Base-by-base conservation (phyloP, 2,113 vertebrate species). In the Narcine bancroftii region DNA sequence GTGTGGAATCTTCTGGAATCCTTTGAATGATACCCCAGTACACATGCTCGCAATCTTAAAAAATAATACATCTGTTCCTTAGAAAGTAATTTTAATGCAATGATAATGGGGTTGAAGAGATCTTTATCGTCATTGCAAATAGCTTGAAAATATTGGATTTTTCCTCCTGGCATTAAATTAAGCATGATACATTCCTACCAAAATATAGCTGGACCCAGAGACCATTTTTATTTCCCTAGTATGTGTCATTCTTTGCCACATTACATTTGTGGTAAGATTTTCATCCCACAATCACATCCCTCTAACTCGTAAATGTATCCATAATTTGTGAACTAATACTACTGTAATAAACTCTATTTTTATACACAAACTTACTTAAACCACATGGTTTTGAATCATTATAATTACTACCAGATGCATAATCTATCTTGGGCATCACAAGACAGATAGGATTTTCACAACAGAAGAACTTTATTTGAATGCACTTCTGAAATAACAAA, bases 401-500 rank as follows among this genome's bases (percentile, higher is more conserved):
- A 81, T 50, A 81, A 75, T 39, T 81, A 33, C 24, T 53, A 29
- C 77, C 77, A 29, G 77, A 47, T 33, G 26, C 9, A 81, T 81
- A 50, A 53, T 81, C 19, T 26, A 33, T 45, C 10, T 21, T 26
- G 50, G 7, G 39, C 39, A 42, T 77, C 17, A 42, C 45, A 3
- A 26, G 24, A 17, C 75, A 45, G 21, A 13, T 26, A 47, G 24
- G 45, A 11, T 81, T 50, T 50, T 81, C 26, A 81, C 45, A 10
- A 29, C 3, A 33, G 24, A 29, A 1, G 21, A 77, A 33, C 77
- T 50, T 81, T 33, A 42, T 81, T 29, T 81, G 45, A 81, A 33
- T 81, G 77, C 24, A 81, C 77, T 50, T 81, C 77, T 50, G 47
- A 81, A 81, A 81, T 81, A 81, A 81, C 7, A 81, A 81, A 81